Evolutionary conservation across 1,140 invertebrate species (phyloP).

Genomic region (Calephelis nemesis): DNA sequence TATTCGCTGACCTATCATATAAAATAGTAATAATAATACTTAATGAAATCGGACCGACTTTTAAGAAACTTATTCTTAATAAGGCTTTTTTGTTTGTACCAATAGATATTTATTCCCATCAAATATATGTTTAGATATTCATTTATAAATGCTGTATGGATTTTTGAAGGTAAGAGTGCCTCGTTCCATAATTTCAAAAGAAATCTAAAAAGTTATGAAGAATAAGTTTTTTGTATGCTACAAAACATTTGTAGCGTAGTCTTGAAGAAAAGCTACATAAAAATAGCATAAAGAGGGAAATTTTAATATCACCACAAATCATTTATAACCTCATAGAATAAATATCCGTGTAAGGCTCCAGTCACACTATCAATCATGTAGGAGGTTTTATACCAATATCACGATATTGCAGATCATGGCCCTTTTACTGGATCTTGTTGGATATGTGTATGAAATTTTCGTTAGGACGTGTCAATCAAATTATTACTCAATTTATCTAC

Average conservation of each 20-base stretch:
- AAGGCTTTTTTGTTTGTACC: too few species aligned
- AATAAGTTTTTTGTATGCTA: too few species aligned
- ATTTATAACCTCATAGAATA: slow-evolving; percentile 43
- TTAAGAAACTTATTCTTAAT: too few species aligned
- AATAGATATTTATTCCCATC: too few species aligned
- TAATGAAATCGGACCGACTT: too few species aligned
- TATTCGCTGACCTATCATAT: too few species aligned
- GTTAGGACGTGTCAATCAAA: slow-evolving; percentile 52
- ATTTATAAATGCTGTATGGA: too few species aligned
- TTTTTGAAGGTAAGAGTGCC: too few species aligned
- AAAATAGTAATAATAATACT: too few species aligned
- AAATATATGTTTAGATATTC: too few species aligned
- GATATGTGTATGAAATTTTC: slow-evolving; percentile 40
- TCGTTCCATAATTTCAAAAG: too few species aligned
- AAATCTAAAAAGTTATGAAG: too few species aligned
- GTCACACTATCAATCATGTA: slow-evolving; percentile 70
- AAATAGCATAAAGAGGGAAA: slow-evolving; percentile 22
- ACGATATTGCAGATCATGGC: slow-evolving; percentile 54
- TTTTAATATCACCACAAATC: slow-evolving; percentile 62
- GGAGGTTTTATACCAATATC: slow-evolving; percentile 59
- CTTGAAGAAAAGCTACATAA: neutral
- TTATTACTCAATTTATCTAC: slow-evolving; percentile 4
- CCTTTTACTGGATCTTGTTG: slow-evolving; percentile 50
- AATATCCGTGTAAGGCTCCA: slow-evolving; percentile 48
- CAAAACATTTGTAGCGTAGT: neutral